Conservation (phyloP, 2,113 vertebrate species). For the Ameiurus melas region DNA sequence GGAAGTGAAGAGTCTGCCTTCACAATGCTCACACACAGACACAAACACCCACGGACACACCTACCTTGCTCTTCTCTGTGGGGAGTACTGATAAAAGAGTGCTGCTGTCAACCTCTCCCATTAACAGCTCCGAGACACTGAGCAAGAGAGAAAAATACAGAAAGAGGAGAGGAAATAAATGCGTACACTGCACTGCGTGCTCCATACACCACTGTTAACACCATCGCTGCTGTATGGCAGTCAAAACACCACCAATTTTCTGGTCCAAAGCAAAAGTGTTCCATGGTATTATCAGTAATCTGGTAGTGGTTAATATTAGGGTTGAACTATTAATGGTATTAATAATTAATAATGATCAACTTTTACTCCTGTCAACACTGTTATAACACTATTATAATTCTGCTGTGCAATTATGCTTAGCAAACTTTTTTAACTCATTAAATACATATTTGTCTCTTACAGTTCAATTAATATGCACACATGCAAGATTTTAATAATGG, state of each 20-base stretch:
- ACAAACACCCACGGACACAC: constrained; percentile 41
- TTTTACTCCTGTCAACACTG: background rate
- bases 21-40: background rate
- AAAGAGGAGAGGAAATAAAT: background rate
- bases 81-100: constrained; percentile 88
- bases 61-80: constrained; percentile 89
- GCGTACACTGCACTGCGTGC: background rate
- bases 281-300: background rate
- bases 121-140: constrained; percentile 92
- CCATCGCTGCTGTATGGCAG: background rate
- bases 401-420: background rate
- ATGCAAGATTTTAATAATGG: background rate
- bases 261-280: background rate
- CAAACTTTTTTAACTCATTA: too few species aligned
- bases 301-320: background rate
- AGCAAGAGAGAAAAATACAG: constrained; percentile 16
- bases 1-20: constrained; percentile 25
- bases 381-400: background rate
- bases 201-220: background rate
- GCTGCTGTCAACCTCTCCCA: constrained; percentile 96
- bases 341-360: background rate
- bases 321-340: background rate
- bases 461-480: background rate
- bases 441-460: background rate
- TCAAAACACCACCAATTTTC: background rate